Evolutionary conservation across 2,797 vertebrate genomes (phyloP), one percentile per base, ranked within the genome.

Genomic region (Amazonetta brasiliensis): DNA sequence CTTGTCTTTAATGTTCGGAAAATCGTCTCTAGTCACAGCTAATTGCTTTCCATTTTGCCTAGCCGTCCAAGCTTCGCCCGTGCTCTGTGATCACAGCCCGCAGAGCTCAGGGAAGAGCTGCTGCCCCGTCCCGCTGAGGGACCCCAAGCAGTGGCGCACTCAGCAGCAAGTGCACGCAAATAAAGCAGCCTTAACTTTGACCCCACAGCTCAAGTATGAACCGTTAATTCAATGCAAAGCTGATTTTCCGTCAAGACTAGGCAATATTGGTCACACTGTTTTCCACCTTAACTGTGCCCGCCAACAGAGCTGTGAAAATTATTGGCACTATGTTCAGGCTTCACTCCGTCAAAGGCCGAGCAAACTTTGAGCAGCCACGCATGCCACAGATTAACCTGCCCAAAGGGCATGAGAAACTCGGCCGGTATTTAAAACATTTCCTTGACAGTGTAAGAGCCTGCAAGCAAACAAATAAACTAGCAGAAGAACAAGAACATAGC

Each of bases 1-100:
- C 69, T 94, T 75, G 39, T 21, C 85, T 95, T 92, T 89, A 94
- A 90, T 77, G 2, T 2, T 60, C 73, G 69, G 76, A 86, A 93
- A 91, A 85, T 54, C 62, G 58, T 69, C 62, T 37, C 84, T 31
- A 77, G 44, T 62, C 73, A 91, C 58, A 91, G 77, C 25, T 92
- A 92, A 94, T 59, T 64, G 46, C 62, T 90, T 78, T 79, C 64
- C 83, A 75, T 81, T 37, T 86, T 59, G 64, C 18, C 16, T 13
- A 68, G 41, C 31, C 62, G 66, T 43, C 37, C 37, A 68, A 66
- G 14, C 30, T 41, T 46, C 69, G 43, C 23, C 46, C 37, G 12
- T 62, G 60, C 41, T 68, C 72, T 85, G 50, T 74, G 58, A 41
- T 35, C 19, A 67, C 12, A 5, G 44, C 3, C 0, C 4, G n/a